These are phyloP conservation scores for Setipinna tenuifilis DNA, from an alignment of 2,797 vertebrate species.

Conservation along the genomic window DNA sequence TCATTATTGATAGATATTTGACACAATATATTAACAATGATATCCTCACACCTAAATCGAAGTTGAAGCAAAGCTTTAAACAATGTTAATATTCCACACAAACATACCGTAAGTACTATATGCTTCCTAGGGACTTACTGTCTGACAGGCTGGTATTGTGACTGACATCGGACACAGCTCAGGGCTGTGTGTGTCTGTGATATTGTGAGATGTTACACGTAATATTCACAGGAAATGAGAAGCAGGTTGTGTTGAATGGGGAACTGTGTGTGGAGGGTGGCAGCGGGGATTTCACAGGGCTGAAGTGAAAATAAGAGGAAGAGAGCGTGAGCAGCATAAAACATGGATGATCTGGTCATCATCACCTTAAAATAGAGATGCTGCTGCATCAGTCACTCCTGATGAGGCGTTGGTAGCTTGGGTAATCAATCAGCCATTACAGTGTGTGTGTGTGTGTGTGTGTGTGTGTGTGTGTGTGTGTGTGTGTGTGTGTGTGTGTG, in stretches of 20 bases:
- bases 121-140: background rate
- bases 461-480: conserved; percentile 9
- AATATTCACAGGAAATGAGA: background rate
- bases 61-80: too few relatives aligned
- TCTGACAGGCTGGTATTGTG: too few relatives aligned
- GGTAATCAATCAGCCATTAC: background rate
- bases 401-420: background rate
- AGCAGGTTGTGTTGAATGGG: background rate
- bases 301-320: background rate
- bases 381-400: background rate
- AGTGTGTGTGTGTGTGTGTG: conserved; percentile 12
- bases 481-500: background rate
- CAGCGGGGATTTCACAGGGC: background rate
- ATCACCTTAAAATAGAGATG: background rate
- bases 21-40: too few relatives aligned
- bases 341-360: background rate
- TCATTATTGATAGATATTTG: too few relatives aligned
- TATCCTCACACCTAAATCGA: too few relatives aligned
- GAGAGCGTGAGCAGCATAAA: background rate
- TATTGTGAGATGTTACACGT: background rate
- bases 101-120: background rate
- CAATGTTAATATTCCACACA: too few relatives aligned
- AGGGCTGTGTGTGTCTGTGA: background rate
- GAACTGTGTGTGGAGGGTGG: background rate
- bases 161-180: background rate